Percentiles rank a stretch among this genome's conserved stretches.
phyloP scores from a whole-genome alignment of 1,140 invertebrate genomes.

The Thalassaphorura encarpata region DNA sequence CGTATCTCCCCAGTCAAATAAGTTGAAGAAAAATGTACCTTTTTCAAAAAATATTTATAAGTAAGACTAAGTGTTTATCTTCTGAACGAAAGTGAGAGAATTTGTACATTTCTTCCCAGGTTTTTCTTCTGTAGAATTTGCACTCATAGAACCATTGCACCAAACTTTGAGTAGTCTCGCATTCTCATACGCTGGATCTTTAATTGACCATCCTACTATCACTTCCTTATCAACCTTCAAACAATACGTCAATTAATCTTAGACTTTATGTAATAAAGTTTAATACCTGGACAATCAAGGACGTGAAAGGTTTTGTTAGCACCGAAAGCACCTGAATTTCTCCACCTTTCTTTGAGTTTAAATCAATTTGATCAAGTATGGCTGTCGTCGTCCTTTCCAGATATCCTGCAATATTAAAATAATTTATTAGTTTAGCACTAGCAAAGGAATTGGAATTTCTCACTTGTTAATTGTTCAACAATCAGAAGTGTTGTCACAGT shows the following conservation, averaged over 20 bases:
- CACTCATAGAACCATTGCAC: conserved; percentile 20
- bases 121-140: conserved; percentile 4
- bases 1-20: conserved; percentile 31
- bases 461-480: conserved; percentile 36
- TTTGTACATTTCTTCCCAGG: conserved; percentile 4
- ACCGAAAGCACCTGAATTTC: conserved; percentile 41
- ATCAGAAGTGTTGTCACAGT: conserved; percentile 39
- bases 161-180: conserved; percentile 34
- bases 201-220: conserved; percentile 35
- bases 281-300: conserved; percentile 40
- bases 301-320: conserved; percentile 44
- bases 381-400: conserved; percentile 38
- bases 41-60: too few relatives aligned
- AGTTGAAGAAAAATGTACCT: conserved; percentile 36
- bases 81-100: too few relatives aligned
- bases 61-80: too few relatives aligned
- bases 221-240: conserved; percentile 40
- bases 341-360: conserved; percentile 35
- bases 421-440: neutral
- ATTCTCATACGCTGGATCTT: conserved; percentile 33
- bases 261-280: neutral
- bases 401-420: conserved; percentile 36
- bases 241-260: neutral
- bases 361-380: conserved; percentile 36
- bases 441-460: neutral